Conservation (phyloP, 2,113 vertebrate species). For the Ammospiza caudacuta region DNA sequence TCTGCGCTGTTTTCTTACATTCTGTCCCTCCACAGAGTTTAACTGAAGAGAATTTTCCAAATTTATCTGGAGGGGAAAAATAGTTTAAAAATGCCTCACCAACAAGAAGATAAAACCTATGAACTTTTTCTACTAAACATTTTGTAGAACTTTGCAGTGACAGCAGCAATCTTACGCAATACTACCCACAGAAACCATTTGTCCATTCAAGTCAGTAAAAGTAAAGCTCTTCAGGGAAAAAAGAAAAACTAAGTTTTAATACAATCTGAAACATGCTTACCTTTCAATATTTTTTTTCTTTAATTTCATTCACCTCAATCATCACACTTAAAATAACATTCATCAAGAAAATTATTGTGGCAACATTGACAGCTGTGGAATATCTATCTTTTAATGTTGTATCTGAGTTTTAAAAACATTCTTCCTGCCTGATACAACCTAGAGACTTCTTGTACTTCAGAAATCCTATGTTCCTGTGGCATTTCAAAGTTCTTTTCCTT, state of each 20-base stretch:
- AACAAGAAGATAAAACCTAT: neutral
- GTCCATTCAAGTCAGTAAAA: neutral
- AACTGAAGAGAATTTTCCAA: neutral
- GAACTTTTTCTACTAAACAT: neutral
- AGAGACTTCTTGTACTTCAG: neutral
- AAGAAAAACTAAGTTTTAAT: neutral
- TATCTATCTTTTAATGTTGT: neutral
- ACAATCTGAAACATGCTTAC: neutral
- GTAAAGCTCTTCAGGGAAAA: neutral
- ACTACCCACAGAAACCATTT: neutral
- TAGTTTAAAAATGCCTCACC: neutral
- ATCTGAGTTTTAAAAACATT: neutral
- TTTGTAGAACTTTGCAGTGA: neutral
- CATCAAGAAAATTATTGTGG: neutral
- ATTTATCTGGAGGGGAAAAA: fast-evolving
- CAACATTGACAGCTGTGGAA: neutral
- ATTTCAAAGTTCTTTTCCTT: neutral
- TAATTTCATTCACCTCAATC: neutral
- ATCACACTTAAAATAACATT: neutral
- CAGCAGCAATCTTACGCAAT: neutral
- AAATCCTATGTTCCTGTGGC: neutral
- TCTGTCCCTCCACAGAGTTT: neutral
- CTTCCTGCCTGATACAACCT: neutral
- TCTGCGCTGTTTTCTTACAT: no score
- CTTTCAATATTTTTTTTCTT: neutral